phyloP scores from a whole-genome alignment of 1,140 invertebrate genomes.

The Drosophila guanche region DNA sequence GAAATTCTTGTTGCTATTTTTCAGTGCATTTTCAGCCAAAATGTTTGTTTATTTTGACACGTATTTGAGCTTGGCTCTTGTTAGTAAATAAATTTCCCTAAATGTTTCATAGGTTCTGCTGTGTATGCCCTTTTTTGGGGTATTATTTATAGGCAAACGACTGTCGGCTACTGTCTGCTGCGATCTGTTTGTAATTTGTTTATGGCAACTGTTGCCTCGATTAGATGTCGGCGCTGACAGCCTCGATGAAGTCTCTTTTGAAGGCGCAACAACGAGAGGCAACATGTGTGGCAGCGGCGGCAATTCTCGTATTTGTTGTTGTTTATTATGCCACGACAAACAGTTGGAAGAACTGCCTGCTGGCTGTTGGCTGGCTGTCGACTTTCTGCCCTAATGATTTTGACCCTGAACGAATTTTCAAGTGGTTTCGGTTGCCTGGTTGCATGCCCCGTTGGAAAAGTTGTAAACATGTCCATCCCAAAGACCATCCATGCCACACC shows the following conservation, averaged over 20 bases:
- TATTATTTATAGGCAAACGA: slow-evolving; percentile 45
- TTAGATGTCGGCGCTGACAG: slow-evolving; percentile 63
- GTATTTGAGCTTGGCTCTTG: slow-evolving; percentile 26
- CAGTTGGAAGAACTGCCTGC: neutral
- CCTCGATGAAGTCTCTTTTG: slow-evolving; percentile 64
- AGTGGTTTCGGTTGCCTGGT: slow-evolving; percentile 56
- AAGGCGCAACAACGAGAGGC: slow-evolving; percentile 26
- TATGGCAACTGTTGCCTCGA: slow-evolving; percentile 68
- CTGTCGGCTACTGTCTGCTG: slow-evolving; percentile 32
- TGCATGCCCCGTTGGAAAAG: slow-evolving; percentile 4
- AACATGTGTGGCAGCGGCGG: slow-evolving; percentile 67
- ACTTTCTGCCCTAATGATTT: slow-evolving; percentile 61
- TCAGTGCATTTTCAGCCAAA: slow-evolving; percentile 32
- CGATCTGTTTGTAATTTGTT: slow-evolving; percentile 65
- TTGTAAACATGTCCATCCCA: slow-evolving; percentile 48
- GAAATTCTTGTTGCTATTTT: slow-evolving; percentile 9
- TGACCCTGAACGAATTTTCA: slow-evolving; percentile 72
- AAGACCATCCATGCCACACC: slow-evolving; percentile 11
- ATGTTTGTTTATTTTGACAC: slow-evolving; percentile 69
- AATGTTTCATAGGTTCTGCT: slow-evolving; percentile 8
- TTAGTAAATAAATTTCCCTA: slow-evolving; percentile 57
- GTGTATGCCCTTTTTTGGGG: slow-evolving; percentile 26
- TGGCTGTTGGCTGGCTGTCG: neutral
- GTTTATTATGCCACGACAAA: slow-evolving; percentile 19
- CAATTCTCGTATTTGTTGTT: slow-evolving; percentile 22